Conservation (phyloP, 2,888 invertebrate species). For the Hesperia comma region DNA sequence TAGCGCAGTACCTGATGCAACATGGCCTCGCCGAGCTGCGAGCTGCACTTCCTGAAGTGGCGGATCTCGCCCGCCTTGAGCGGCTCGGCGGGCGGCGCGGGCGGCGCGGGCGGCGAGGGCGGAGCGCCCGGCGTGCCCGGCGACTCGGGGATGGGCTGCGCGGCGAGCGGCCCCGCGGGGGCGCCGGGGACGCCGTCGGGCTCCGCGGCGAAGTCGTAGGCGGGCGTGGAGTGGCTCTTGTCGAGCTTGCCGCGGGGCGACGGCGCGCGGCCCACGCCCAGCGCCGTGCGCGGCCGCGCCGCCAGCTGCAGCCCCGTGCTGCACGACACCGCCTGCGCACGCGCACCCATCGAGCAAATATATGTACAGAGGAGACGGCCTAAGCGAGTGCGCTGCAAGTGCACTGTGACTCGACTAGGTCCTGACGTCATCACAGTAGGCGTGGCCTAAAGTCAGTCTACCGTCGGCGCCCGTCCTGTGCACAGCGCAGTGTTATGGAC, state of each 20-base stretch:
- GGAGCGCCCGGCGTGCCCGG: slow-evolving; percentile 48
- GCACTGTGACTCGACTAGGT: too few relatives aligned
- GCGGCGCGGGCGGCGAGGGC: slow-evolving; percentile 43
- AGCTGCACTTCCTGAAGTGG: slow-evolving; percentile 71
- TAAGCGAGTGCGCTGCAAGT: too few relatives aligned
- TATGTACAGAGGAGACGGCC: too few relatives aligned
- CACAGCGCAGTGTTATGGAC: too few relatives aligned
- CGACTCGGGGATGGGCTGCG: slow-evolving; percentile 35
- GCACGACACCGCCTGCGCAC: slow-evolving; percentile 86
- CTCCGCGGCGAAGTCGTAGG: slow-evolving; percentile 85
- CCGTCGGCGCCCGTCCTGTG: too few relatives aligned
- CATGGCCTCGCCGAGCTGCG: slow-evolving; percentile 68
- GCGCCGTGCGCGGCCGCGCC: slow-evolving; percentile 87
- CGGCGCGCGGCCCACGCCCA: slow-evolving; percentile 70
- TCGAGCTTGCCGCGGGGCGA: slow-evolving; percentile 82
- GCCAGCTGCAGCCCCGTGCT: slow-evolving; percentile 89
- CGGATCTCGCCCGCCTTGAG: slow-evolving; percentile 72
- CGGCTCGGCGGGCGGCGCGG: slow-evolving; percentile 51
- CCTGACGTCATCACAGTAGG: too few relatives aligned
- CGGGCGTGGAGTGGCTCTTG: slow-evolving; percentile 93
- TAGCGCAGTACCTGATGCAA: slow-evolving; percentile 46
- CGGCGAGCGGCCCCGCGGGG: slow-evolving; percentile 17
- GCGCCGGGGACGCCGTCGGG: slow-evolving; percentile 62
- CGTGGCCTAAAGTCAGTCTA: too few relatives aligned
- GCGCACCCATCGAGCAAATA: neutral